phyloP scores from a whole-genome alignment of 1,140 invertebrate species.

The Orchestia grillus region DNA sequence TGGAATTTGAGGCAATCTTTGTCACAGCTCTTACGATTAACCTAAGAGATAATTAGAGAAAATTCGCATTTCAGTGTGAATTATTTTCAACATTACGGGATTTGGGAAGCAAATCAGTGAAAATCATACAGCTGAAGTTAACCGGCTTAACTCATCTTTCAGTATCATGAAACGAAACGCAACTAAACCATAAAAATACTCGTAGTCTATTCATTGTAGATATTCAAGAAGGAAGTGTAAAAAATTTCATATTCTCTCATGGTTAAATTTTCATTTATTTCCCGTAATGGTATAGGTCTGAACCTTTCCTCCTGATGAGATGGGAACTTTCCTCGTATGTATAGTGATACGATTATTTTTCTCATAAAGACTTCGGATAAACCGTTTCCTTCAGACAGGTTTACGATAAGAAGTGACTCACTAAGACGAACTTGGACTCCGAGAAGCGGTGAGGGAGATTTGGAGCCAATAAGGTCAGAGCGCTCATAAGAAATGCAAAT shows the following conservation, averaged over 20 bases:
- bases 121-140: too few relatives aligned
- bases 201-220: not conserved
- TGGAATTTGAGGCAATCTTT: too few relatives aligned
- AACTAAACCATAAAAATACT: too few relatives aligned
- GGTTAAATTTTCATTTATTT: not conserved
- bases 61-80: too few relatives aligned
- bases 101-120: too few relatives aligned
- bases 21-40: too few relatives aligned
- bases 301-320: not conserved
- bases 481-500: constrained; percentile 31
- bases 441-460: not conserved
- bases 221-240: not conserved
- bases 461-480: constrained; percentile 17
- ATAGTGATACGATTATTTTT: not conserved
- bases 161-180: too few relatives aligned
- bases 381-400: not conserved
- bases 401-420: not conserved
- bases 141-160: too few relatives aligned
- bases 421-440: not conserved
- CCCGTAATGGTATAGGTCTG: not conserved
- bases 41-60: too few relatives aligned
- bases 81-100: too few relatives aligned
- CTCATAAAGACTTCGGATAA: not conserved
- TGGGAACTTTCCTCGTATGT: not conserved
- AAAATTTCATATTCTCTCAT: not conserved